Evolutionary conservation across 2,797 vertebrate genomes (phyloP).

Genomic region (Phoxinus dragarum): DNA sequence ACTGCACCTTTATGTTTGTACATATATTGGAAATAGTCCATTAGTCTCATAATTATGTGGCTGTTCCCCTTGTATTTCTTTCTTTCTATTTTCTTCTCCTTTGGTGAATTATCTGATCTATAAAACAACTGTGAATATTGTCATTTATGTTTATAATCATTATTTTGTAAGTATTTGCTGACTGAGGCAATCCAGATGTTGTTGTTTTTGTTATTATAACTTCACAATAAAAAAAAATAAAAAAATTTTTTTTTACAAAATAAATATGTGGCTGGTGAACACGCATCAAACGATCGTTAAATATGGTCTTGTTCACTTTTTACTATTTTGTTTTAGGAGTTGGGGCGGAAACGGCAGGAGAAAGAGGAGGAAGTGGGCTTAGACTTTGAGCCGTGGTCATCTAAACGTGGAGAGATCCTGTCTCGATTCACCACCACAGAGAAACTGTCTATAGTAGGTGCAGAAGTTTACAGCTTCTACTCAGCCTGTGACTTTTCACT

Average conservation of each 20-base stretch:
- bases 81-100: no score
- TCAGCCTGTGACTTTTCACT: neutral
- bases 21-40: no score
- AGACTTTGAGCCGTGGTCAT: conserved; percentile 94
- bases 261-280: neutral
- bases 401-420: conserved; percentile 91
- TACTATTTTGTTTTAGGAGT: conserved; percentile 76
- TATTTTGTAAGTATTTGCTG: no score
- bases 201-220: no score
- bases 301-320: neutral
- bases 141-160: no score
- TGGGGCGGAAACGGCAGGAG: conserved; percentile 82
- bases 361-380: conserved; percentile 84
- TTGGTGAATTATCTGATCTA: no score
- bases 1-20: neutral
- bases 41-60: neutral
- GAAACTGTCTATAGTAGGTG: conserved; percentile 95
- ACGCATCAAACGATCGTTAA: neutral
- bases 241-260: no score
- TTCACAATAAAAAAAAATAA: no score
- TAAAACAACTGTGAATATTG: no score
- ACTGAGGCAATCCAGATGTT: no score
- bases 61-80: no score
- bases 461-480: neutral
- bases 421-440: conserved; percentile 95